Conservation (phyloP, 2,113 vertebrate species). For the Seriola dumerili region DNA sequence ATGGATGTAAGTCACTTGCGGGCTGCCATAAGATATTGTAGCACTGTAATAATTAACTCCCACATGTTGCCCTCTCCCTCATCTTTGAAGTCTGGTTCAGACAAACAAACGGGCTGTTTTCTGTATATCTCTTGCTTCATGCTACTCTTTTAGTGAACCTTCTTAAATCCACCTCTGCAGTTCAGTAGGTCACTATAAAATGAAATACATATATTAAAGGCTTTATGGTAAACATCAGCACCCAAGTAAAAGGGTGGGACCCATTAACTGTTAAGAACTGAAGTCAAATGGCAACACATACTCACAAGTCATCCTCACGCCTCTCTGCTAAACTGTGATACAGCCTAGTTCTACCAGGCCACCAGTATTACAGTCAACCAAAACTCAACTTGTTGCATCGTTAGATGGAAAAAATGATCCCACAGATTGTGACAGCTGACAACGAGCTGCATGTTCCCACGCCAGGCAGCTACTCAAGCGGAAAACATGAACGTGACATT, state of each 20-base stretch:
- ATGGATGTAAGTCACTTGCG: neutral
- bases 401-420: constrained; percentile 50
- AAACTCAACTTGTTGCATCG: constrained; percentile 63
- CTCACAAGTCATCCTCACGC: constrained; percentile 38
- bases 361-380: constrained; percentile 37
- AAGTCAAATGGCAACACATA: neutral
- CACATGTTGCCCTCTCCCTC: neutral
- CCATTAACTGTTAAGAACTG: neutral
- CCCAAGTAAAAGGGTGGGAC: constrained; percentile 13
- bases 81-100: neutral
- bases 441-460: constrained; percentile 34
- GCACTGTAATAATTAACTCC: neutral
- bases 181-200: constrained; percentile 14
- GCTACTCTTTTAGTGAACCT: neutral
- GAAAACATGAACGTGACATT: constrained; percentile 53
- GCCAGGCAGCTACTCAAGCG: constrained; percentile 44
- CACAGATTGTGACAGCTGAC: constrained; percentile 69
- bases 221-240: constrained; percentile 15
- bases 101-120: constrained; percentile 10
- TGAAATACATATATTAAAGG: constrained; percentile 36
- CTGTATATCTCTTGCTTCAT: neutral
- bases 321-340: constrained; percentile 21
- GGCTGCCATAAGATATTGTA: neutral
- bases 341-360: constrained; percentile 14
- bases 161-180: constrained; percentile 17